Evolutionary conservation across 2,113 vertebrate species (phyloP).

Genomic region (Cephalopterus ornatus): DNA sequence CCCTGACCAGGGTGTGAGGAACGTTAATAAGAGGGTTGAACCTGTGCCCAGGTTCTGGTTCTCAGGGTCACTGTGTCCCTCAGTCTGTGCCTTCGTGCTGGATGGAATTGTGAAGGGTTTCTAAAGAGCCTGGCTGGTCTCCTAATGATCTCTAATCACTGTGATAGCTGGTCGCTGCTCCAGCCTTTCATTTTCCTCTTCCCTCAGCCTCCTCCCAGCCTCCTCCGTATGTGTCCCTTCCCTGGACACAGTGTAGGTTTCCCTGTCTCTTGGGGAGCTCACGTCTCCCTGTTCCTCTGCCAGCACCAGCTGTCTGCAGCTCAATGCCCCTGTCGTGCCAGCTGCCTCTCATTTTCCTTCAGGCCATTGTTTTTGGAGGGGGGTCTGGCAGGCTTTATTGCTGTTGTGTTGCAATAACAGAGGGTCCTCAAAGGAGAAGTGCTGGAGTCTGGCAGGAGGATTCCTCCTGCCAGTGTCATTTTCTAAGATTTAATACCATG

Average conservation of each 20-base stretch:
- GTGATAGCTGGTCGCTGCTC: background rate
- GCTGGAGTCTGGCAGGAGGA: background rate
- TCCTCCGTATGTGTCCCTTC: background rate
- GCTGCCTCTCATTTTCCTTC: background rate
- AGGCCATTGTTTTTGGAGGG: background rate
- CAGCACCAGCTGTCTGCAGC: constrained; percentile 21
- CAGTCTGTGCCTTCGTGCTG: background rate
- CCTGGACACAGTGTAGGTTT: background rate
- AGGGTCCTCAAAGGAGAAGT: background rate
- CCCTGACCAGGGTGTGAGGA: fast-evolving
- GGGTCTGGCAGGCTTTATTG: background rate
- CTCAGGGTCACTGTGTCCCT: background rate
- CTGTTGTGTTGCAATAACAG: background rate
- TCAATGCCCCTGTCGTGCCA: background rate
- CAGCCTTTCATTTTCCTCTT: background rate
- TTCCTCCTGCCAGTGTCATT: background rate
- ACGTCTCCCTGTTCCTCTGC: background rate
- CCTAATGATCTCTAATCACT: background rate
- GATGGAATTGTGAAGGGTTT: background rate
- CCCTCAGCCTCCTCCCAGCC: background rate
- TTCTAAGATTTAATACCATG: background rate
- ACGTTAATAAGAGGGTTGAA: background rate
- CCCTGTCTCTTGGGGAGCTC: background rate
- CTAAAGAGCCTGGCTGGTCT: background rate
- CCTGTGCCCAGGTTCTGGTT: background rate